Evolutionary conservation across 1,140 invertebrate species (phyloP).

Genomic region (Nymphalis io): DNA sequence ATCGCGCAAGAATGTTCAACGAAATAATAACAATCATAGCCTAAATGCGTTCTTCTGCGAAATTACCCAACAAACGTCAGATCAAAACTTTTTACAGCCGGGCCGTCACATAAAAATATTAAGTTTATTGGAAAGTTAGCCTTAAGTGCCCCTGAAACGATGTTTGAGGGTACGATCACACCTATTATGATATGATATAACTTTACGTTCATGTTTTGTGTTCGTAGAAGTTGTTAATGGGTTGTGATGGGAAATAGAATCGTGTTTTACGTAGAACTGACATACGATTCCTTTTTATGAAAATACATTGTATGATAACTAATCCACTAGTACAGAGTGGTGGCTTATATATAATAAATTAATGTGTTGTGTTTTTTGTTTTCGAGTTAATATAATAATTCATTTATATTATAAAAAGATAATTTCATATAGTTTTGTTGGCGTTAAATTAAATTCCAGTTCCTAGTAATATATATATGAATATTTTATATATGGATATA

Average conservation of each 20-base stretch:
- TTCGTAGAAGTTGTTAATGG: conserved; percentile 53
- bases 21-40: conserved; percentile 57
- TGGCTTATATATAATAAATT: too few species aligned
- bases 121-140: conserved; percentile 68
- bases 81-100: conserved; percentile 54
- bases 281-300: background rate
- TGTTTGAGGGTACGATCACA: conserved; percentile 51
- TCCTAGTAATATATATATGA: too few species aligned
- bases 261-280: background rate
- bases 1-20: conserved; percentile 48
- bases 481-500: too few species aligned
- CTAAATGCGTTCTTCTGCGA: conserved; percentile 52
- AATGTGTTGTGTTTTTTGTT: too few species aligned
- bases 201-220: conserved; percentile 45
- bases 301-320: too few species aligned
- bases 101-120: conserved; percentile 71
- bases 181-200: conserved; percentile 53
- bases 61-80: conserved; percentile 59
- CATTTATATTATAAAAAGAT: too few species aligned
- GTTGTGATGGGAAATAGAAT: conserved; percentile 37
- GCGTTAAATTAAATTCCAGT: too few species aligned
- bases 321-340: too few species aligned
- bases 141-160: conserved; percentile 50
- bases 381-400: too few species aligned
- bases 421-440: too few species aligned